Percentiles rank a stretch among this genome's conserved stretches.
Evolutionary conservation across 2,113 vertebrate species (phyloP).

Genomic region (Buteo buteo): DNA sequence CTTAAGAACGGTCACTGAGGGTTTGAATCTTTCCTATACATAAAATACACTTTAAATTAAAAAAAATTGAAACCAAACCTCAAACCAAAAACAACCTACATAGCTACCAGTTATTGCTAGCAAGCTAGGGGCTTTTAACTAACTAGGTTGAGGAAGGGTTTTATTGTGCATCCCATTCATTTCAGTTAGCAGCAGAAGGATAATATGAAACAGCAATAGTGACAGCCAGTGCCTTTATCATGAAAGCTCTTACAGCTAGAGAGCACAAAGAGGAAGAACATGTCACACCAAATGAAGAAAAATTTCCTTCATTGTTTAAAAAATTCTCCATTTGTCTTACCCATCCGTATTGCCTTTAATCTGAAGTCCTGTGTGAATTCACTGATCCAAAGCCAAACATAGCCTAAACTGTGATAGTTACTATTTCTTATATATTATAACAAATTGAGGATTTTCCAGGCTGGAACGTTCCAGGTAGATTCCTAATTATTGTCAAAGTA

Average conservation of each 20-base stretch:
- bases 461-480: not conserved
- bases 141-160: not conserved
- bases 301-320: constrained; percentile 1
- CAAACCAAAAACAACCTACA: not conserved
- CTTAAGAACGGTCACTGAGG: not conserved
- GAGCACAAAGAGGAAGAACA: not conserved
- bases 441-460: not conserved
- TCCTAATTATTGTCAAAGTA: not conserved
- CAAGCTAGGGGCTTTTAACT: not conserved
- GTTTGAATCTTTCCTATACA: not conserved
- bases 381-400: not conserved
- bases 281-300: constrained; percentile 27
- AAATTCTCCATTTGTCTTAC: not conserved
- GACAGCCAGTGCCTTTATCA: constrained; percentile 2
- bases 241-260: not conserved
- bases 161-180: constrained; percentile 15
- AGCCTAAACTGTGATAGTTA: not conserved
- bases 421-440: not conserved
- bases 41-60: not conserved
- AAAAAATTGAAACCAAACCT: not conserved
- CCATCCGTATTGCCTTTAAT: not conserved
- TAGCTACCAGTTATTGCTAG: not conserved
- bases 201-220: constrained; percentile 3
- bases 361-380: not conserved
- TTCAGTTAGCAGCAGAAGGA: not conserved